A percentile compares a stretch with the other conserved stretches of the same genome.
phyloP scores from a whole-genome alignment of 2,888 invertebrate species.

The Geophilus truncorum region DNA sequence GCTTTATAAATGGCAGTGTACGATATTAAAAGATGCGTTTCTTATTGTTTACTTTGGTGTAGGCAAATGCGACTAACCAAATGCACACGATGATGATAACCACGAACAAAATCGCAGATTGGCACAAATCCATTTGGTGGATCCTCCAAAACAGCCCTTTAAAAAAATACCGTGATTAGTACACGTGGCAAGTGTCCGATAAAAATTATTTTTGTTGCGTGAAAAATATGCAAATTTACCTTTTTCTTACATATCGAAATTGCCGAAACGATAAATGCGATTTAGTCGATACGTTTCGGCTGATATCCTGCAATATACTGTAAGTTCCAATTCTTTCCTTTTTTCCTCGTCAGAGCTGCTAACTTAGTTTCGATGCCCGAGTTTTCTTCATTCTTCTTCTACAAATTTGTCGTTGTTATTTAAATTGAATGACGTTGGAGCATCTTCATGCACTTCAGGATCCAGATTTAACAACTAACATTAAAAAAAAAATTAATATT shows the following conservation, averaged over 20 bases:
- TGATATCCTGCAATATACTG: conserved; percentile 95
- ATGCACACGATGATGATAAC: conserved; percentile 81
- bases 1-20: too few relatives aligned
- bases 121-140: conserved; percentile 86
- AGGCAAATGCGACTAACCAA: conserved; percentile 89
- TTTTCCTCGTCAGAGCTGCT: too few relatives aligned
- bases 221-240: too few relatives aligned
- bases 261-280: conserved; percentile 95
- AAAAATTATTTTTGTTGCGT: too few relatives aligned
- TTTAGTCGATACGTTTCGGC: conserved; percentile 94
- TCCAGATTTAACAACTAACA: too few relatives aligned
- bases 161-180: background rate
- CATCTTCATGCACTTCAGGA: too few relatives aligned
- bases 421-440: too few relatives aligned
- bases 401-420: too few relatives aligned
- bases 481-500: too few relatives aligned
- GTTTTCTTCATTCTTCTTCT: too few relatives aligned
- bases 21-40: too few relatives aligned
- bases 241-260: conserved; percentile 86
- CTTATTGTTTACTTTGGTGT: conserved; percentile 98
- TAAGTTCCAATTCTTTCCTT: conserved; percentile 96
- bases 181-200: background rate
- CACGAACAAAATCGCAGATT: conserved; percentile 78
- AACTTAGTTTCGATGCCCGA: too few relatives aligned
- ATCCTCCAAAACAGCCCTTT: conserved; percentile 99